Conservation (phyloP, 2,888 invertebrate species). For the Subacronicta megacephala region DNA sequence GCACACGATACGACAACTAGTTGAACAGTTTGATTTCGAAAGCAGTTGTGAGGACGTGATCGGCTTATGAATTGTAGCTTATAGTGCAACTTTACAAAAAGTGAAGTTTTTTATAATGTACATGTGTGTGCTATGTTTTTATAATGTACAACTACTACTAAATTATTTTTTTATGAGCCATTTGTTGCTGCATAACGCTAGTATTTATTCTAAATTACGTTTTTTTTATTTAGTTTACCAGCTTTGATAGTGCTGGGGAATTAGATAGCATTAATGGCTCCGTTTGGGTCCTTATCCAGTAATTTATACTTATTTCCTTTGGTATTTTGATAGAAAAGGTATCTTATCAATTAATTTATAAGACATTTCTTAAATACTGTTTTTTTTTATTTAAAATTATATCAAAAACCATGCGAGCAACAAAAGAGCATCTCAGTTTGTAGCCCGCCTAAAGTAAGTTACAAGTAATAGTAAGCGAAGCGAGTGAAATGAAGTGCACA, state of each 20-base stretch:
- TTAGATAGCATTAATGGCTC: too few relatives aligned
- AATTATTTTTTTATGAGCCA: background rate
- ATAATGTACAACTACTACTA: too few relatives aligned
- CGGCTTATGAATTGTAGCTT: background rate
- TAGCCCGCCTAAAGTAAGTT: constrained; percentile 44
- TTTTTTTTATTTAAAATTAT: too few relatives aligned
- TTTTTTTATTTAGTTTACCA: background rate
- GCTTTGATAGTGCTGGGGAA: too few relatives aligned
- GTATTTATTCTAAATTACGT: too few relatives aligned
- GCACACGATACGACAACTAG: constrained; percentile 18
- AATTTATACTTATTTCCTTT: too few relatives aligned
- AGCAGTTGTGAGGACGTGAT: constrained; percentile 1
- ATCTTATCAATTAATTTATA: too few relatives aligned
- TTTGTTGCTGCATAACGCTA: too few relatives aligned
- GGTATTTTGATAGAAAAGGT: too few relatives aligned
- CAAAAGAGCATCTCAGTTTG: constrained; percentile 28
- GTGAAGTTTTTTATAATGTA: background rate
- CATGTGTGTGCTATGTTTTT: background rate
- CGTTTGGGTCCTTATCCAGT: too few relatives aligned
- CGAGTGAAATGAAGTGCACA: constrained; percentile 73
- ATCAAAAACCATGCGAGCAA: background rate
- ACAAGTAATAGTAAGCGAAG: constrained; percentile 38
- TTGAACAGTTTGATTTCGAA: constrained; percentile 5
- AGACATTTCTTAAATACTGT: too few relatives aligned
- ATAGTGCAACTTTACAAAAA: background rate